Evolutionary conservation across 2,113 vertebrate genomes (phyloP).

Genomic region (Microtus pennsylvanicus): DNA sequence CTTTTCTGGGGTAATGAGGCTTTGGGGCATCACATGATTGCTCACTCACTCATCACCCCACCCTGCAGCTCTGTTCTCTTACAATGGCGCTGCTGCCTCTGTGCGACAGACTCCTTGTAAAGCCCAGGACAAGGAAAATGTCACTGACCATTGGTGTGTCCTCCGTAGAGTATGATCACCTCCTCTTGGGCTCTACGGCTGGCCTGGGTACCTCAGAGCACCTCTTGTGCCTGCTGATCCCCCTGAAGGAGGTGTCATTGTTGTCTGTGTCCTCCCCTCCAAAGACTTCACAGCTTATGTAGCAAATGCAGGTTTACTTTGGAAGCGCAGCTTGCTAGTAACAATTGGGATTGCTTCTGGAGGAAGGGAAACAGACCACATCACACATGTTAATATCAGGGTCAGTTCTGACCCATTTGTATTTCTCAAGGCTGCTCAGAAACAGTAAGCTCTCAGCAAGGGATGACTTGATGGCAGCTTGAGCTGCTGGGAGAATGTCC

Average conservation of each 20-base stretch:
- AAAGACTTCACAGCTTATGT: neutral
- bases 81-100: neutral
- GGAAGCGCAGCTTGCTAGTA: neutral
- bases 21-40: neutral
- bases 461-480: neutral
- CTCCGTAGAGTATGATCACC: neutral
- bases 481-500: neutral
- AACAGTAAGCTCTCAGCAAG: neutral
- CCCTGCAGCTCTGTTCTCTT: conserved; percentile 15
- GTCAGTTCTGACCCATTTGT: conserved; percentile 1
- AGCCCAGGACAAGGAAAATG: neutral
- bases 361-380: neutral
- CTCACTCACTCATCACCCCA: neutral
- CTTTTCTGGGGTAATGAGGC: neutral
- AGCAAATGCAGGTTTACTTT: neutral
- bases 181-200: neutral
- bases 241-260: neutral
- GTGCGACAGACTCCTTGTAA: neutral
- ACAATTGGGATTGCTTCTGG: neutral
- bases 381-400: neutral
- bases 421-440: conserved; percentile 7
- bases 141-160: neutral
- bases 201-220: neutral
- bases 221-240: neutral
- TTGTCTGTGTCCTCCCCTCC: too few species aligned